Evolutionary conservation across 2,113 vertebrate species (phyloP).

Genomic region (Arvicanthis niloticus): DNA sequence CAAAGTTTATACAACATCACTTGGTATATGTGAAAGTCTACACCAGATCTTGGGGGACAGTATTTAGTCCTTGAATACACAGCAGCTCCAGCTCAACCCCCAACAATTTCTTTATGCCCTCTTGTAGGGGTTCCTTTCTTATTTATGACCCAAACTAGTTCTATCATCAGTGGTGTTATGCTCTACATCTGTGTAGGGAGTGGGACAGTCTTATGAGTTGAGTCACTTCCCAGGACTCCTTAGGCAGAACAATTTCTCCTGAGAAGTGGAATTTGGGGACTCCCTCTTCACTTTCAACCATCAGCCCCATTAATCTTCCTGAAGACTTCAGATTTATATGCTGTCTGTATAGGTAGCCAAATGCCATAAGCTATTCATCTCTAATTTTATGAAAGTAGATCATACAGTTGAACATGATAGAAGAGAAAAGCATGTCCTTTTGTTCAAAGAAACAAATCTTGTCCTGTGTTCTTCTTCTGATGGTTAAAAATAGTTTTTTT

Average conservation of each 20-base stretch:
- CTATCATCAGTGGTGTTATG: background rate
- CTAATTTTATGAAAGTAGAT: conserved; percentile 73
- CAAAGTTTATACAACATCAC: too few relatives aligned
- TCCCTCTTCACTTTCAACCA: conserved; percentile 48
- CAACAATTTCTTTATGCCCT: too few relatives aligned
- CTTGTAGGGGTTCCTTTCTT: background rate
- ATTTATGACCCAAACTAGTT: background rate
- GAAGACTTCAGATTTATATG: conserved; percentile 62
- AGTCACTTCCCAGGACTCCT: conserved; percentile 51
- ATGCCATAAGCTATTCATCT: conserved; percentile 82
- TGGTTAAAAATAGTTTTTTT: conserved; percentile 70
- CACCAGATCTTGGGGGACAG: too few relatives aligned
- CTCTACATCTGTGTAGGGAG: background rate
- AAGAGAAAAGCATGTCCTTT: conserved; percentile 82
- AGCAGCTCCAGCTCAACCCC: too few relatives aligned
- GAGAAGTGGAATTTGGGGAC: conserved; percentile 56
- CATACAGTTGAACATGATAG: conserved; percentile 86
- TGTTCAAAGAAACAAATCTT: conserved; percentile 86
- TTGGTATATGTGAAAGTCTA: too few relatives aligned
- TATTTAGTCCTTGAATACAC: too few relatives aligned
- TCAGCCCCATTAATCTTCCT: conserved; percentile 62
- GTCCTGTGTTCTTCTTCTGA: conserved; percentile 80
- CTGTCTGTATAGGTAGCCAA: conserved; percentile 81
- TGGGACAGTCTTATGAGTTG: conserved; percentile 15
- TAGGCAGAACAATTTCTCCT: conserved; percentile 48